Conservation (phyloP, 2,888 invertebrate species). For the Cyclophora albipunctata region DNA sequence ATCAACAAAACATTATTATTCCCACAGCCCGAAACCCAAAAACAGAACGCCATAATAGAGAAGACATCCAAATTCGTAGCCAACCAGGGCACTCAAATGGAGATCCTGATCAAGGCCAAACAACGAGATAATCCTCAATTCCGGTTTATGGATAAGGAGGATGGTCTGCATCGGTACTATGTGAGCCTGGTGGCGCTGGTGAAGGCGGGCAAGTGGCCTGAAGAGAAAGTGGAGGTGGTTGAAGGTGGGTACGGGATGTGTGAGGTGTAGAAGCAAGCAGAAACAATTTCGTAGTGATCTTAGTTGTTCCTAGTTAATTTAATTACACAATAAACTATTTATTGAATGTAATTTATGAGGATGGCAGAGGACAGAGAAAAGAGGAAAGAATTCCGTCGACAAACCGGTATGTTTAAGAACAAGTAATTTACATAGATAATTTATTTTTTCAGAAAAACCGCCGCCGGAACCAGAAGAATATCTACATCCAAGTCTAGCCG, state of each 20-base stretch:
- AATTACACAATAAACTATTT: too few species aligned
- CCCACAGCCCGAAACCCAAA: conserved; percentile 87
- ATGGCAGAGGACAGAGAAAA: too few species aligned
- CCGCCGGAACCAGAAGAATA: conserved; percentile 79
- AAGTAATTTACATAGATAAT: neutral
- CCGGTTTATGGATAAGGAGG: conserved; percentile 91
- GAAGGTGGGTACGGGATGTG: conserved; percentile 26
- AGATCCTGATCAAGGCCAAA: conserved; percentile 97
- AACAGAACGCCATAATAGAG: conserved; percentile 94
- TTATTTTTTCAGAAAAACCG: conserved; percentile 61
- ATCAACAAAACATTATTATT: conserved; percentile 5
- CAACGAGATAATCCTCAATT: conserved; percentile 96
- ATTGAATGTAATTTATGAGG: too few species aligned
- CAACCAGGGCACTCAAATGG: conserved; percentile 97
- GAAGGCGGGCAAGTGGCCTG: conserved; percentile 59
- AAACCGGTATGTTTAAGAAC: too few species aligned
- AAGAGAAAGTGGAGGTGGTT: conserved; percentile 42
- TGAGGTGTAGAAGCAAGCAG: too few species aligned
- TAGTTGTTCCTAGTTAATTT: too few species aligned
- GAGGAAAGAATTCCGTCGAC: too few species aligned
- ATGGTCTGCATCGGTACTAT: conserved; percentile 91
- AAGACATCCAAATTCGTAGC: conserved; percentile 94
- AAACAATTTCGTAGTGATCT: too few species aligned
- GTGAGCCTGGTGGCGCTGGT: conserved; percentile 76
- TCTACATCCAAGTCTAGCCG: conserved; percentile 87